Evolutionary conservation across 2,113 vertebrate species (phyloP), one percentile per base, ranked within the genome.

Genomic region (Todiramphus chloris): DNA sequence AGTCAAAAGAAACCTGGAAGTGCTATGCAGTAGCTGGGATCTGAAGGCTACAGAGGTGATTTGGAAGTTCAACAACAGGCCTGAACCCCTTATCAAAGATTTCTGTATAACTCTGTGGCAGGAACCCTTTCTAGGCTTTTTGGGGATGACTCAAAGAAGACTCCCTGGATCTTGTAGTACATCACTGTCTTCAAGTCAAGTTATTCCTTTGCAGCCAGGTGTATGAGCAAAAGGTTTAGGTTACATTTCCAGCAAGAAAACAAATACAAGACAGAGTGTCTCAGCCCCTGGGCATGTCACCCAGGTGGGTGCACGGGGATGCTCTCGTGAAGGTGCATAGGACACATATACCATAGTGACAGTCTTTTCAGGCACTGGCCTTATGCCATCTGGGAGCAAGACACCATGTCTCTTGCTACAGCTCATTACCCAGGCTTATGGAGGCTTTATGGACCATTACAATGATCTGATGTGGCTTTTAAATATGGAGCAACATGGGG

Each of bases 381-480:
- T 58, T 4, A 5, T 50, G 63, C 84, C 90, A 96, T 56, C 7
- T 50, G 27, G 68, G 79, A 88, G 43, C 16, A 74, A 87, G 73
- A 37, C 43, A 56, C 66, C 0, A 0, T 77, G 37, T 12, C 74
- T 92, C 78, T 16, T 50, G 94, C 72, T 93, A 70, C 70, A 72
- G 33, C 75, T 30, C 73, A 89, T 91, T 95, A 91, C 94, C 63
- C 68, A 78, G 75, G 66, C 90, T 97, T 92, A 70, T 84, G 64
- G 43, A 86, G 83, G 51, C 48, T 94, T 94, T 79, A 94, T 91
- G 94, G 91, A 77, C 84, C 72, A 35, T 93, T 94, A 60, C 43
- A 55, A 30, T 1, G 44, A 95, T 44, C 53, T 33, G 14, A 74
- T 8, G 55, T 75, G 80, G 86, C 56, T 79, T 84, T 96, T 85